Conservation (phyloP, 2,797 vertebrate species). For the Chelmon rostratus region DNA sequence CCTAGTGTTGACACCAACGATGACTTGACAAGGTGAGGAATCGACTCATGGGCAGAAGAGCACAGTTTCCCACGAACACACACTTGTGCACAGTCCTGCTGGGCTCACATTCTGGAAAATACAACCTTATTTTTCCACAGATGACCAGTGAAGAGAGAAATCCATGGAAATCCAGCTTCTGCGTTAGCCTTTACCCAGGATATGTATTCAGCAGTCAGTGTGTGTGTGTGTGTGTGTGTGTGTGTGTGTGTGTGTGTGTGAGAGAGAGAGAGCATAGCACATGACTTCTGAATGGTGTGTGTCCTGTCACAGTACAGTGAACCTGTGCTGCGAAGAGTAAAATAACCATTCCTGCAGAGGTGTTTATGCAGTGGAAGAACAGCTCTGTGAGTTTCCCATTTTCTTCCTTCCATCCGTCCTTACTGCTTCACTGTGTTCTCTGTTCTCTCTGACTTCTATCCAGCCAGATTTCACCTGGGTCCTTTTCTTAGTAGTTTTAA, state of each 20-base stretch:
- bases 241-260: constrained; percentile 1
- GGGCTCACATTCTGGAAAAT: constrained; percentile 6
- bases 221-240: constrained; percentile 2
- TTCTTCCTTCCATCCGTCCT: not conserved
- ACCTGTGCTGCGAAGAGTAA: constrained; percentile 11
- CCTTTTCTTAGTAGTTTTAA: not conserved
- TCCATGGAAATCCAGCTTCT: not conserved
- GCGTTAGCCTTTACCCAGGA: not conserved
- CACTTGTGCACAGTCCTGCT: not conserved
- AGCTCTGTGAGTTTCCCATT: not conserved
- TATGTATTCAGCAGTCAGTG: constrained; percentile 5
- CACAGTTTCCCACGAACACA: not conserved
- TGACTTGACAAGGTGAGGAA: not conserved
- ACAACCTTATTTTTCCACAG: constrained; percentile 35
- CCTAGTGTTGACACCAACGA: not conserved
- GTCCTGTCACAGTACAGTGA: constrained; percentile 20
- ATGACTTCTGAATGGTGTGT: constrained; percentile 1
- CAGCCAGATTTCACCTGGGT: not conserved
- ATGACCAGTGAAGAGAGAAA: constrained; percentile 19
- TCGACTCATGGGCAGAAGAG: not conserved
- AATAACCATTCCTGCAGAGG: not conserved
- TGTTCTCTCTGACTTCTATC: no score
- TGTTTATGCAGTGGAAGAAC: constrained; percentile 22
- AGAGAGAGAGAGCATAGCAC: not conserved
- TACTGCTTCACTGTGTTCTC: no score